Conservation (phyloP, 2,888 invertebrate species). For the Phaedon cochleariae region DNA sequence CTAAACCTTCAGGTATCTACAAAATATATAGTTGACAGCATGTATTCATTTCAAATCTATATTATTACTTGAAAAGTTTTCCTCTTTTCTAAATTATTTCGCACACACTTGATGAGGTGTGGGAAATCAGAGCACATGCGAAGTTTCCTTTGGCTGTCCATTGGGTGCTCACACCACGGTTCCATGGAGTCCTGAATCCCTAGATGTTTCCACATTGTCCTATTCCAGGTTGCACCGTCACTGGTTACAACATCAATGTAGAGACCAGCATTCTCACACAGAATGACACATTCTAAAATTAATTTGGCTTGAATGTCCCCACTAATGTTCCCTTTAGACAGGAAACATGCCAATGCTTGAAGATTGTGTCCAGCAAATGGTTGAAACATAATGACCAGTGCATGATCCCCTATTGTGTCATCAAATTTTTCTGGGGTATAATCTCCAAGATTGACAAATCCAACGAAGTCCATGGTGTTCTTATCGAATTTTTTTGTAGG, state of each 20-base stretch:
- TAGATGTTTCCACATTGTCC: conserved; percentile 38
- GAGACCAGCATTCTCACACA: conserved; percentile 32
- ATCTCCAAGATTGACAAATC: conserved; percentile 28
- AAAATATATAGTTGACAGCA: not conserved
- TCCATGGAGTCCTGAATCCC: conserved; percentile 13
- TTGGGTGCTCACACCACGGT: conserved; percentile 25
- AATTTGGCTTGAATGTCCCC: conserved; percentile 10
- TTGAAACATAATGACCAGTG: conserved; percentile 33
- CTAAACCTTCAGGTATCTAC: not conserved
- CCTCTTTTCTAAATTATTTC: not conserved
- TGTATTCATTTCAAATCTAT: not conserved
- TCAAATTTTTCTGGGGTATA: conserved; percentile 21
- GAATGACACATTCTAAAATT: conserved; percentile 27
- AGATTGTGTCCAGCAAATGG: conserved; percentile 25
- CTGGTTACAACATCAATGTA: conserved; percentile 33
- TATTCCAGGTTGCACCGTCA: conserved; percentile 37
- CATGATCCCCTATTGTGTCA: conserved; percentile 28
- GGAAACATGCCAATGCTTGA: conserved; percentile 22
- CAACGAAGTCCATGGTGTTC: conserved; percentile 26
- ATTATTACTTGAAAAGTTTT: not conserved
- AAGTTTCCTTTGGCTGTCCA: conserved; percentile 22
- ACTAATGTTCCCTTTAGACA: conserved; percentile 24
- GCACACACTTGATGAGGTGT: conserved; percentile 1
- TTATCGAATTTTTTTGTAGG: conserved; percentile 22
- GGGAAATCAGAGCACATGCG: conserved; percentile 34